A percentile compares a stretch with the other conserved stretches of the same genome.
Conservation (phyloP, 2,888 invertebrate genomes). For the Stenurella melanura region DNA sequence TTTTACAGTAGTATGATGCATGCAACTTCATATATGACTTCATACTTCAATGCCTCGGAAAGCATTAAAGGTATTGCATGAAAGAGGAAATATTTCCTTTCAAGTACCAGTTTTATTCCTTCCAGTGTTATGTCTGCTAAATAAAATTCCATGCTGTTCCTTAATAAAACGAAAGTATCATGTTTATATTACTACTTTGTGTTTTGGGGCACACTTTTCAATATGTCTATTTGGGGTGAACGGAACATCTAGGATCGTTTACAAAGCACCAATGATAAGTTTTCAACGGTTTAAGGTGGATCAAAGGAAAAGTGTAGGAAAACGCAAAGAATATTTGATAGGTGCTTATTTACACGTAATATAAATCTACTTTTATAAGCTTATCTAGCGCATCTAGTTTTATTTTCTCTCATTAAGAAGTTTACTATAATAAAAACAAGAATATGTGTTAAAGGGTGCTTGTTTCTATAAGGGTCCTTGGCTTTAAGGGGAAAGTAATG, state of each 20-base stretch:
- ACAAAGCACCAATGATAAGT: slow-evolving; percentile 43
- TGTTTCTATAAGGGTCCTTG: no score
- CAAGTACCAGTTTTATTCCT: slow-evolving; percentile 26
- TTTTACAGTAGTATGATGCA: slow-evolving; percentile 33
- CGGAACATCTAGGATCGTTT: slow-evolving; percentile 43
- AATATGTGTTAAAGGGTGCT: no score
- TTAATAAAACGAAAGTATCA: slow-evolving; percentile 49
- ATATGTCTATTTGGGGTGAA: slow-evolving; percentile 35
- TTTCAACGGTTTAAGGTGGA: slow-evolving; percentile 46
- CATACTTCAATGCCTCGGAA: slow-evolving; percentile 24
- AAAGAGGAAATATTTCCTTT: slow-evolving; percentile 42
- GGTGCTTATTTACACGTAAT: neutral
- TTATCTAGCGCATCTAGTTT: neutral
- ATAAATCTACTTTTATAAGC: neutral
- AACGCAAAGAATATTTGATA: slow-evolving; percentile 31
- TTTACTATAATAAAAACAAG: neutral
- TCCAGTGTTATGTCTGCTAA: slow-evolving; percentile 33
- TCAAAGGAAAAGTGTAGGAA: slow-evolving; percentile 45
- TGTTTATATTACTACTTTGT: slow-evolving; percentile 49
- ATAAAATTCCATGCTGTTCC: slow-evolving; percentile 39
- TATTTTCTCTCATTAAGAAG: neutral
- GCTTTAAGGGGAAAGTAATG: no score
- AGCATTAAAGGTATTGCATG: slow-evolving; percentile 35
- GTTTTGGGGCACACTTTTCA: slow-evolving; percentile 35
- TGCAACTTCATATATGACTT: slow-evolving; percentile 31